Conservation (phyloP, 1,140 invertebrate genomes). For the Brachionus rotundiformis region DNA sequence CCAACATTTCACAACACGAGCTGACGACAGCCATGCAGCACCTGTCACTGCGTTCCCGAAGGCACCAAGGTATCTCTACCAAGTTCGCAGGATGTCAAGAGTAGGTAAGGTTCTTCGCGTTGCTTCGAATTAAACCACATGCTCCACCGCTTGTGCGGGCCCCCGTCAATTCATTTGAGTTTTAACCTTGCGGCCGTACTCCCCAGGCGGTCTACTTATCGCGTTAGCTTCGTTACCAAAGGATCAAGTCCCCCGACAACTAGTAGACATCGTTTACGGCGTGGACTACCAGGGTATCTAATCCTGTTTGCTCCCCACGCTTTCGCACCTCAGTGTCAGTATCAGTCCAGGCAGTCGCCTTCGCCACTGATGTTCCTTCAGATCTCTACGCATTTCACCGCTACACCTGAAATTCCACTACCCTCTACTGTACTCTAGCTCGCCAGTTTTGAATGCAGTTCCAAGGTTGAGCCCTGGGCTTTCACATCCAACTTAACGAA, state of each 20-base stretch:
- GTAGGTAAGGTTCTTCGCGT: slow-evolving; percentile 66
- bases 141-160: slow-evolving; percentile 66
- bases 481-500: neutral
- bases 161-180: slow-evolving; percentile 66
- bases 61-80: neutral
- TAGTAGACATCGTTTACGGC: slow-evolving; percentile 64
- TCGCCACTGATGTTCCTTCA: too few species aligned
- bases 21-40: slow-evolving; percentile 68
- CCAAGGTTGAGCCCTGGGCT: too few species aligned
- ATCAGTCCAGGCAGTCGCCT: slow-evolving; percentile 53
- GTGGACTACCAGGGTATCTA: slow-evolving; percentile 66
- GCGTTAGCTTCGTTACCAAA: slow-evolving; percentile 59
- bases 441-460: too few species aligned
- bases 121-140: slow-evolving; percentile 67
- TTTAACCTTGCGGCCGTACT: slow-evolving; percentile 65
- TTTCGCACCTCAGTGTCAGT: slow-evolving; percentile 64
- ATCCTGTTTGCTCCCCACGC: slow-evolving; percentile 65
- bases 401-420: too few species aligned
- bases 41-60: slow-evolving; percentile 59
- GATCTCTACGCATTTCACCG: too few species aligned
- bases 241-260: slow-evolving; percentile 51
- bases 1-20: slow-evolving; percentile 67
- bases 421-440: too few species aligned
- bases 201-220: slow-evolving; percentile 64
- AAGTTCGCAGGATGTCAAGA: slow-evolving; percentile 55